Evolutionary conservation across 2,797 vertebrate species (phyloP), one percentile per base, ranked within the genome.

Genomic region (Hafferia zeledoni): DNA sequence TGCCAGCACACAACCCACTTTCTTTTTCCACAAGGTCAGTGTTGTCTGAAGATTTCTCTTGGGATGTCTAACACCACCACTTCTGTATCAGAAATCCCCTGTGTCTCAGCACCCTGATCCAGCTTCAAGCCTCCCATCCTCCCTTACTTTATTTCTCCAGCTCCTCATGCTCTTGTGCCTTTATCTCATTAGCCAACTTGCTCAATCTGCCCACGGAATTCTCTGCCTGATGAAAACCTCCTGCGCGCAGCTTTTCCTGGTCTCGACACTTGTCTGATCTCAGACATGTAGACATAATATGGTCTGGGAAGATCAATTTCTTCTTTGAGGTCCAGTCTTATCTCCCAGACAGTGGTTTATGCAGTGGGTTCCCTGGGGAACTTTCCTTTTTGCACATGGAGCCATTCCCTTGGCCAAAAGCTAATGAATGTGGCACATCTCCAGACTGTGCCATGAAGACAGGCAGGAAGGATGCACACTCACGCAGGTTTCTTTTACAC

Each of bases 201-300:
- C 57, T 96, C 79, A 92, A 81, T 97, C 96, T 95, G 90, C 95
- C 97, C 96, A 96, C 94, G 55, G 91, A 97, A 97, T 92, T 94
- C 90, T 96, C 96, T 6, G 35, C 72, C 92, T 97, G 95, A 97
- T 95, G 92, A 95, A 96, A 97, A 97, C 87, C 96, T 95, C 89
- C 92, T 97, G 95, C 20, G 0, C 0, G 0, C 30, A 80, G 89
- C 25, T 96, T 96, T 94, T 96, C 92, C 93, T 92, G 91, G 83
- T 97, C 94, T 93, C 50, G 3, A 57, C 10, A 2, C 82, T 93
- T 84, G 90, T 94, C 87, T 96, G 49, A n/a, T 94, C 88, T 96
- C 93, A 90, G 93, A 85, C 93, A 56, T 93, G 86, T 94, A 95
- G 95, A 96, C 92, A 96, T 92, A 96, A 96, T 94, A 93, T 22